These are phyloP conservation scores for Lacanobia oleracea DNA, from an alignment of 2,888 invertebrate species.

Conservation along the genomic window DNA sequence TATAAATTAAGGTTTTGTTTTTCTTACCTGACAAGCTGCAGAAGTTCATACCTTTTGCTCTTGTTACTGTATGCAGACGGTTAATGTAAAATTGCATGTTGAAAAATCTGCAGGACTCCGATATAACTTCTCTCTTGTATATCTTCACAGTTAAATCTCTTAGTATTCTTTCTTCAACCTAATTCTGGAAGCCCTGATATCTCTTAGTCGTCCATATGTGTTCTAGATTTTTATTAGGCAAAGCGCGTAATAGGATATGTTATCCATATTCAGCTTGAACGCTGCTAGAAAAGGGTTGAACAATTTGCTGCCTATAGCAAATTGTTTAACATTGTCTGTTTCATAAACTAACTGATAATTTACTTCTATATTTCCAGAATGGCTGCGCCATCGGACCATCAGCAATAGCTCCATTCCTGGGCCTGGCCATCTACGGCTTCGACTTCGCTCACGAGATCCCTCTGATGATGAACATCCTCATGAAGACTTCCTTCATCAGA, in stretches of 20 bases:
- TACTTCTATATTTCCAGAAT: slow-evolving; percentile 86
- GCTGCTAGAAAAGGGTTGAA: not conserved
- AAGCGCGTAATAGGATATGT: too few relatives aligned
- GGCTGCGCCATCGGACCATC: slow-evolving; percentile 93
- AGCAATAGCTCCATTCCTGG: slow-evolving; percentile 92
- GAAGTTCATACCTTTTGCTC: not conserved
- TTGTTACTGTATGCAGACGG: not conserved
- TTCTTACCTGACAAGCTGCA: not conserved
- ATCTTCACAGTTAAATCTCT: not conserved
- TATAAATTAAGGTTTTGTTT: too few relatives aligned
- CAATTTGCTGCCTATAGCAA: too few relatives aligned
- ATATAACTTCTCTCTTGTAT: not conserved
- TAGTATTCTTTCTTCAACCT: not conserved
- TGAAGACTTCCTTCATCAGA: slow-evolving; percentile 92
- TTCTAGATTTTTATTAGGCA: not conserved
- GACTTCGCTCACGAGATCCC: slow-evolving; percentile 93
- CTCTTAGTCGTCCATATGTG: not conserved
- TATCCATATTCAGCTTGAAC: too few relatives aligned
- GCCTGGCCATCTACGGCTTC: slow-evolving; percentile 93
- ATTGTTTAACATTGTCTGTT: not conserved
- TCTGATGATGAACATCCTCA: slow-evolving; percentile 90
- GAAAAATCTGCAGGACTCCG: too few relatives aligned
- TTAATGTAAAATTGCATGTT: too few relatives aligned
- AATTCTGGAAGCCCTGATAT: not conserved
- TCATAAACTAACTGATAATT: not conserved